Percentiles rank a stretch among this genome's conserved stretches.
Conservation (phyloP, 2,113 vertebrate species). For the Eonycteris spelaea region DNA sequence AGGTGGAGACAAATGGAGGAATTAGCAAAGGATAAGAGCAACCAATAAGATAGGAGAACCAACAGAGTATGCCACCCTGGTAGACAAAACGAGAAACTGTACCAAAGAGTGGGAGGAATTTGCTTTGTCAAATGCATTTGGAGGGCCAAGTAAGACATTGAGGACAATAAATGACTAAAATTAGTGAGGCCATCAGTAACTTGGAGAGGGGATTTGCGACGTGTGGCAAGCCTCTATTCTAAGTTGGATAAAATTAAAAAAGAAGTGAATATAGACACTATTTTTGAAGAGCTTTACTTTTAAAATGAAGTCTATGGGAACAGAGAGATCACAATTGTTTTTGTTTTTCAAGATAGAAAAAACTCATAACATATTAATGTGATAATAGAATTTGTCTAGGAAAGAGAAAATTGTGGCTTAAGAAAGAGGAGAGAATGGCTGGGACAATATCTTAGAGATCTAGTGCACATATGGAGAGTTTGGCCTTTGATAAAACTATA, state of each 20-base stretch:
- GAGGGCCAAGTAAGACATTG: not conserved
- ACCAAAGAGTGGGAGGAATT: too few species aligned
- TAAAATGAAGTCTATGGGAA: not conserved
- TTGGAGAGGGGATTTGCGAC: not conserved
- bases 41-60: not conserved
- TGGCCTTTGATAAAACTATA: too few species aligned
- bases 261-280: not conserved
- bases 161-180: not conserved
- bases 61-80: accelerated
- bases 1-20: too few species aligned
- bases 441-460: too few species aligned
- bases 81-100: not conserved
- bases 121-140: not conserved
- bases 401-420: accelerated
- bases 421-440: not conserved
- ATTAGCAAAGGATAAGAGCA: not conserved
- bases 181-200: not conserved
- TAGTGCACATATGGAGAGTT: too few species aligned
- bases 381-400: not conserved
- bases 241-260: not conserved
- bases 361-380: not conserved
- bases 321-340: not conserved
- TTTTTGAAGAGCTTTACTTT: not conserved
- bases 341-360: not conserved
- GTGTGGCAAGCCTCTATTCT: accelerated